phyloP scores from a whole-genome alignment of 2,888 invertebrate species.

The Clusia tigrina region DNA sequence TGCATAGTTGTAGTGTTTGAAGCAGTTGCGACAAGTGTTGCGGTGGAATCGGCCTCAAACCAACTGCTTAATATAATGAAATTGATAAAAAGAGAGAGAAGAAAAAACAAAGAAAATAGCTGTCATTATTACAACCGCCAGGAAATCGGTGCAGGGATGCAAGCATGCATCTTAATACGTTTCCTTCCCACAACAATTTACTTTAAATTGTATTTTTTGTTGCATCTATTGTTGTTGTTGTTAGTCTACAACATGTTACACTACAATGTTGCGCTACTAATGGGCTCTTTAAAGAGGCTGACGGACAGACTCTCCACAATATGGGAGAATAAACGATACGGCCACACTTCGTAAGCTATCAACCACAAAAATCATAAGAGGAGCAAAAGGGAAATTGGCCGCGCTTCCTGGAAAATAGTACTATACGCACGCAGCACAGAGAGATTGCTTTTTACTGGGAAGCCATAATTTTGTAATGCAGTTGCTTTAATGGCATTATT shows the following conservation, averaged over 20 bases:
- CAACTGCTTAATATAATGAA: too few species aligned
- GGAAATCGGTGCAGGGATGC: neutral
- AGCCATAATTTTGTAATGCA: neutral
- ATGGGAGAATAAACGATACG: too few species aligned
- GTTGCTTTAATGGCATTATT: neutral
- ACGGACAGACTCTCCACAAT: too few species aligned
- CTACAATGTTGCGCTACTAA: constrained; percentile 4
- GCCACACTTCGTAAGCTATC: too few species aligned
- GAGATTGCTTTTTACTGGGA: neutral
- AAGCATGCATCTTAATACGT: constrained; percentile 2
- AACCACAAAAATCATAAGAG: neutral
- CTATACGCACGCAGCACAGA: neutral
- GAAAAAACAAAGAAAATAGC: too few species aligned
- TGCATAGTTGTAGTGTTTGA: neutral
- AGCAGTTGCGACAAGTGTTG: neutral
- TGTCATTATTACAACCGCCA: neutral
- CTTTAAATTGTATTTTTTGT: neutral
- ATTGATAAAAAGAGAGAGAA: too few species aligned
- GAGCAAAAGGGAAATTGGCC: neutral
- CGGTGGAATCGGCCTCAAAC: too few species aligned
- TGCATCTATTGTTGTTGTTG: neutral
- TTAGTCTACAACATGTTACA: neutral
- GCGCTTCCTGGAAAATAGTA: neutral
- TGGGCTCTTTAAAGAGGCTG: too few species aligned
- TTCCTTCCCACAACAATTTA: neutral